Evolutionary conservation across 2,888 invertebrate species (phyloP), one percentile per base, ranked within the genome.

Genomic region (Polydrusus tereticollis): DNA sequence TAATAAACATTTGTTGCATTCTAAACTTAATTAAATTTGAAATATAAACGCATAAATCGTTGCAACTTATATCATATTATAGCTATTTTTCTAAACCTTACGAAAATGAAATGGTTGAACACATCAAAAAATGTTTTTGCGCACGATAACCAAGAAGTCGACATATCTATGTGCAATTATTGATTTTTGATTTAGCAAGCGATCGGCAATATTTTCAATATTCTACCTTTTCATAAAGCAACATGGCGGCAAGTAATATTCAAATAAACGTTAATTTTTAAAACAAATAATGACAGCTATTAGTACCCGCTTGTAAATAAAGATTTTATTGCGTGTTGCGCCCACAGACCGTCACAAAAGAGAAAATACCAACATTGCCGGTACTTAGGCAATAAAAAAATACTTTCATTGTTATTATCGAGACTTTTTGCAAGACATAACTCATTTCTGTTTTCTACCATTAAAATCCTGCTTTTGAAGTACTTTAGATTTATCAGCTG

Each of bases 311-410:
- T 55, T 29, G 52, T 33, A 55, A 55, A 55, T 55, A 29, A 55
- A 55, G 10, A 16, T 29, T 3, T 6, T 52, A 29, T 55, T 55
- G 52, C 52, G 29, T 55, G 52, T 55, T 55, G 52, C 29, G 29
- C 29, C 52, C 29, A 55, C 52, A 55, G 21, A 55, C 16, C 52
- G 29, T 55, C 16, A n/a, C 29, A 50, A 55, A 55, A 55, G 52
- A 55, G 52, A 55, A 52, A 55, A 55, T 18, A 29, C 16, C 16
- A 16, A 8, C 29, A 55, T 21, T 12, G 47, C 12, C 47, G 21
- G 47, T 47, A 23, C 29, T 55, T 29, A 55, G 18, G 52, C 29
- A 55, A 55, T 55, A 55, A 29, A 52, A 36, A 47, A 55, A 29
- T 16, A 55, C 52, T 55, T 55, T 55, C 52, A 55, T 55, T 55